phyloP scores from a whole-genome alignment of 1,140 invertebrate species.

The Bilobella aurantiaca region DNA sequence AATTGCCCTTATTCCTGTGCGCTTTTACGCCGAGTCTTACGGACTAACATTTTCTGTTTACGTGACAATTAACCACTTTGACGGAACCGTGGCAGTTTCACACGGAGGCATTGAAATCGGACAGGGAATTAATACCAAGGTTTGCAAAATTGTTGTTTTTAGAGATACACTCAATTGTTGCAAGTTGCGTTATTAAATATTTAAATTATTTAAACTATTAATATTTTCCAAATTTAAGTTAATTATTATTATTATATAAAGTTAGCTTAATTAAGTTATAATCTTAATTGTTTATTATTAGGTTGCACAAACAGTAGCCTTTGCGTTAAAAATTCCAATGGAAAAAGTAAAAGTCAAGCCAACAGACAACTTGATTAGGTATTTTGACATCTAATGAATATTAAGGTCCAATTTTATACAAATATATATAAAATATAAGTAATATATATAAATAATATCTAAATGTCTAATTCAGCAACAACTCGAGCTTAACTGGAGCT shows the following conservation, averaged over 20 bases:
- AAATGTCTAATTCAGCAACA: conserved; percentile 51
- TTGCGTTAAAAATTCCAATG: conserved; percentile 59
- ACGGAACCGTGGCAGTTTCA: conserved; percentile 51
- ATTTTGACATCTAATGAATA: conserved; percentile 38
- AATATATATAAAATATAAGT: conserved; percentile 3
- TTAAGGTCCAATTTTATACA: conserved; percentile 10
- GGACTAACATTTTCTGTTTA: conserved; percentile 39
- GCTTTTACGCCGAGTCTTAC: conserved; percentile 40
- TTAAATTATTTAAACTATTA: too few species aligned
- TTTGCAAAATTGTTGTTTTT: too few species aligned
- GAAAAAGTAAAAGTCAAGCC: conserved; percentile 57
- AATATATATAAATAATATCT: conserved; percentile 7
- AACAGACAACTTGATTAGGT: conserved; percentile 54
- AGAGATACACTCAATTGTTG: too few species aligned
- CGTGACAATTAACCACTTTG: conserved; percentile 49
- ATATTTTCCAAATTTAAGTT: too few species aligned
- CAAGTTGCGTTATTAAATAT: too few species aligned
- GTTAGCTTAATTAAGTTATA: too few species aligned
- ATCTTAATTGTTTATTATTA: conserved; percentile 39
- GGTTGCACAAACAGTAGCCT: conserved; percentile 64
- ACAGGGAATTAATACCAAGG: conserved; percentile 68
- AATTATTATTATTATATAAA: too few species aligned
- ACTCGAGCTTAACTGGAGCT: conserved; percentile 55
- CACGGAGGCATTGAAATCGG: conserved; percentile 51
- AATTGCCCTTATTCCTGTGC: conserved; percentile 43